Percentiles rank a stretch among this genome's conserved stretches.
Conservation (phyloP, 2,888 invertebrate genomes). For the Brachylomia viminalis region DNA sequence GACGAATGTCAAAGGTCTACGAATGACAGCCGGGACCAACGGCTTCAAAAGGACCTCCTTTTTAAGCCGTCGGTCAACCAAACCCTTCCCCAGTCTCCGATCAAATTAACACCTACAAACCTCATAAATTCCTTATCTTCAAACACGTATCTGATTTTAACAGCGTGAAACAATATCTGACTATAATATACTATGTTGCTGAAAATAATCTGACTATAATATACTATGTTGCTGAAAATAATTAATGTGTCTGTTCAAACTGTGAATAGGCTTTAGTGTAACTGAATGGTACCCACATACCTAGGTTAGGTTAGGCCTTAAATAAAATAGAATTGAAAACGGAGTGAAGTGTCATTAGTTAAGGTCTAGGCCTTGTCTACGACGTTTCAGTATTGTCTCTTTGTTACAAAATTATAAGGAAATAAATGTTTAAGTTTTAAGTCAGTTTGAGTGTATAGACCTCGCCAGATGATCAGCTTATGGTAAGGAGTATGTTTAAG, state of each 20-base stretch:
- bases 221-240: slow-evolving; percentile 3
- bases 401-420: slow-evolving; percentile 1
- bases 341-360: slow-evolving; percentile 22
- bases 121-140: neutral
- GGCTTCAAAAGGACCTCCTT: too few relatives aligned
- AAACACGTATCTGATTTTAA: neutral
- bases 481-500: neutral
- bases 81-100: neutral
- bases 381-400: neutral
- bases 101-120: neutral
- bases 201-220: slow-evolving; percentile 12
- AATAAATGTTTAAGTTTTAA: neutral
- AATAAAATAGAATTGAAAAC: slow-evolving; percentile 10
- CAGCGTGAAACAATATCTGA: neutral
- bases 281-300: neutral
- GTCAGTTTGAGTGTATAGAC: neutral
- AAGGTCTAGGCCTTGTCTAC: slow-evolving; percentile 20
- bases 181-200: neutral
- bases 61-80: too few relatives aligned
- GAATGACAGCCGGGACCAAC: too few relatives aligned
- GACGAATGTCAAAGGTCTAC: too few relatives aligned
- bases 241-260: slow-evolving; percentile 26
- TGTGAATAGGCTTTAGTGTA: slow-evolving; percentile 3
- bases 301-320: slow-evolving; percentile 1
- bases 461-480: neutral